Evolutionary conservation across 1,140 invertebrate species (phyloP).

Genomic region (Pachyrhynchus sulphureomaculatus): DNA sequence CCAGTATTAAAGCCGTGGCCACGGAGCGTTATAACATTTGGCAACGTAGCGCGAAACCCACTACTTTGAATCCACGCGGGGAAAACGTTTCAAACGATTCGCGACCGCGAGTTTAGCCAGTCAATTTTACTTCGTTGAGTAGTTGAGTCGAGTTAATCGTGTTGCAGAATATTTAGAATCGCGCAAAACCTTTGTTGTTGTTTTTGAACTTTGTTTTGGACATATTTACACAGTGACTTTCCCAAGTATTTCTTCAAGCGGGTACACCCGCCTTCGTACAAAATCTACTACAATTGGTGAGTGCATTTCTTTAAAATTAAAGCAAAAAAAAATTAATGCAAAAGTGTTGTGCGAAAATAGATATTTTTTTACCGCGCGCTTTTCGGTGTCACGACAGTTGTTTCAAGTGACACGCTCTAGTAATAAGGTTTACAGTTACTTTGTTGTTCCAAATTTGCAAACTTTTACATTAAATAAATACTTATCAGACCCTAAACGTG

Average conservation of each 20-base stretch:
- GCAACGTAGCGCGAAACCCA: conserved; percentile 16
- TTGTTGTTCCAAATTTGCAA: conserved; percentile 17
- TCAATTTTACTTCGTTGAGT: background rate
- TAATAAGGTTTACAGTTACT: conserved; percentile 20
- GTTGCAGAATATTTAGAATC: background rate
- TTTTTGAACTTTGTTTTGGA: conserved; percentile 10
- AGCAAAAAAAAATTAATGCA: background rate
- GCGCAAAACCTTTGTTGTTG: conserved; percentile 27
- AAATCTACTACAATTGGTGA: conserved; percentile 21
- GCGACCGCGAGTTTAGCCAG: conserved; percentile 20
- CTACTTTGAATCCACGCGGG: conserved; percentile 21
- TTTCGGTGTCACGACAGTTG: conserved; percentile 5
- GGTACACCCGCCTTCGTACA: background rate
- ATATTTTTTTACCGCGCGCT: conserved; percentile 2
- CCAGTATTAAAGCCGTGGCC: background rate
- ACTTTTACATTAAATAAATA: conserved; percentile 5
- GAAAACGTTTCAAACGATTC: conserved; percentile 21
- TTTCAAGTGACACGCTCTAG: conserved; percentile 19
- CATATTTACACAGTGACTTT: conserved; percentile 21
- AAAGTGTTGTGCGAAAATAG: background rate
- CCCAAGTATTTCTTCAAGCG: conserved; percentile 4
- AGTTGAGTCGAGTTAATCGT: background rate
- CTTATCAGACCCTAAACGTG: conserved; percentile 17
- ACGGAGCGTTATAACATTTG: background rate
- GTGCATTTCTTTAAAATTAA: background rate